Conservation (phyloP, 2,797 vertebrate species). For the Esox masquinongy region DNA sequence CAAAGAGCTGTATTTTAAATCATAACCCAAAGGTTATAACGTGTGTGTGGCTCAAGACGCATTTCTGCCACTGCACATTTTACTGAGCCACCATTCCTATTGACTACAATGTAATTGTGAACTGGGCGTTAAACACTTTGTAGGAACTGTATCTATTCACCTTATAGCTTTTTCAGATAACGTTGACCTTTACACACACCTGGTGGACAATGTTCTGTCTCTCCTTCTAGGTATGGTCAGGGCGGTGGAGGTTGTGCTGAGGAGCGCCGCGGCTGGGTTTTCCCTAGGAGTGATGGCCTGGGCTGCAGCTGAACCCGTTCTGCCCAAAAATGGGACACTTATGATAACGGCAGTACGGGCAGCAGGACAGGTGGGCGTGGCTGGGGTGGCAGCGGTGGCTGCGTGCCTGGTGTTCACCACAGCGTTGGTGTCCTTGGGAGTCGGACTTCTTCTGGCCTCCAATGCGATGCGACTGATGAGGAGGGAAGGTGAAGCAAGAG, state of each 20-base stretch:
- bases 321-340: conserved; percentile 44
- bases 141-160: not conserved
- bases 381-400: conserved; percentile 47
- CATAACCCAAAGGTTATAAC: too few species aligned
- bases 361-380: conserved; percentile 47
- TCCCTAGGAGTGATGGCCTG: conserved; percentile 53
- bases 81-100: too few species aligned
- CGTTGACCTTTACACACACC: not conserved
- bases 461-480: conserved; percentile 39
- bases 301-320: conserved; percentile 42
- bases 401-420: conserved; percentile 58
- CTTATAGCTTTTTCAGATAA: not conserved
- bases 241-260: conserved; percentile 21
- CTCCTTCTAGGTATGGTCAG: conserved; percentile 32
- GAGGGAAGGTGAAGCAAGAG: conserved; percentile 14
- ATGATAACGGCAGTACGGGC: conserved; percentile 31
- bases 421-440: conserved; percentile 52
- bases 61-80: too few species aligned
- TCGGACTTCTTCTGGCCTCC: conserved; percentile 57
- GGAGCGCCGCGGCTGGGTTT: conserved; percentile 51
- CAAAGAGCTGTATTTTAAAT: too few species aligned
- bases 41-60: too few species aligned
- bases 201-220: conserved; percentile 12
- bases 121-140: too few species aligned
- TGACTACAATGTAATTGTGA: too few species aligned